Evolutionary conservation across 2,797 vertebrate species (phyloP).

Genomic region (Tachyglossus aculeatus): DNA sequence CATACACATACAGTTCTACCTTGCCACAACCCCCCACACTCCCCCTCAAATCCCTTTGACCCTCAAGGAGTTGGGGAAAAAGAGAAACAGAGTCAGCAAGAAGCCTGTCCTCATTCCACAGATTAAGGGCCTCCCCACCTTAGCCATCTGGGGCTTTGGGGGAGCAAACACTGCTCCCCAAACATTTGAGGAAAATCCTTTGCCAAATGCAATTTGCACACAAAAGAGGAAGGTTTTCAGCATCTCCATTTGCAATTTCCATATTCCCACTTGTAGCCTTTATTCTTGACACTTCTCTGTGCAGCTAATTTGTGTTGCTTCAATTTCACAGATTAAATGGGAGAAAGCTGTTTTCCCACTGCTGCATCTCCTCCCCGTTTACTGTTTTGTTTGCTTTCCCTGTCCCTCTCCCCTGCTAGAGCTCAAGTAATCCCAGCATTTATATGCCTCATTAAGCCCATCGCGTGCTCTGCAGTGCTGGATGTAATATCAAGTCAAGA

Average conservation of each 20-base stretch:
- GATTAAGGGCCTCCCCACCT: no score
- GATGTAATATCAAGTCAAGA: constrained; percentile 9
- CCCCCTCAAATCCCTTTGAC: no score
- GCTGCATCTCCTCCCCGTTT: neutral
- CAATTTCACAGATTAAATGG: constrained; percentile 2
- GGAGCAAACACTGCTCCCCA: neutral
- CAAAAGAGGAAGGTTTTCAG: neutral
- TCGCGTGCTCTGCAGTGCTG: neutral
- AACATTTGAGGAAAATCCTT: neutral
- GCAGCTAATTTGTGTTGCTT: neutral
- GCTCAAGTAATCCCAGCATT: constrained; percentile 4
- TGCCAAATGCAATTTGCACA: neutral
- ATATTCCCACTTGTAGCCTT: neutral
- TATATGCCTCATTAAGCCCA: constrained; percentile 13
- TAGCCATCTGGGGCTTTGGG: no score
- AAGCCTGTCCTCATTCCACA: no score
- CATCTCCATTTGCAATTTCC: neutral
- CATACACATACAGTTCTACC: no score
- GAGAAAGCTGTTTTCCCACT: constrained; percentile 20
- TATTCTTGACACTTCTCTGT: constrained; percentile 10
- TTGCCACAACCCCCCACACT: no score
- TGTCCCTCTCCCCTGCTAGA: neutral
- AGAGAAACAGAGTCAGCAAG: no score
- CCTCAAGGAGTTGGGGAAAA: no score
- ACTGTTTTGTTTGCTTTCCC: neutral